Evolutionary conservation across 2,113 vertebrate genomes (phyloP).

Genomic region (Pygoscelis antarcticus): DNA sequence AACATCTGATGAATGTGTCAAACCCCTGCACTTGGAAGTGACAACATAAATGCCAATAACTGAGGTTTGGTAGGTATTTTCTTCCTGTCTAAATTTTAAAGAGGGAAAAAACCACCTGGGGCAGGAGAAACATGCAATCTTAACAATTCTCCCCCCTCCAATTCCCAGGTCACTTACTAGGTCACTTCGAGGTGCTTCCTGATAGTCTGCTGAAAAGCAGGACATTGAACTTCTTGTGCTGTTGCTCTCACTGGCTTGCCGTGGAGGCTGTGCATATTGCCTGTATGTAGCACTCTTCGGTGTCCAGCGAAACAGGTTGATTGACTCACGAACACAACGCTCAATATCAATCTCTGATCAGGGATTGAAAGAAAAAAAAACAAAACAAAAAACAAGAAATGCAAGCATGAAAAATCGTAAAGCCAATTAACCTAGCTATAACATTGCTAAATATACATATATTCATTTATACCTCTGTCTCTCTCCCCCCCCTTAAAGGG

Average conservation of each 20-base stretch:
- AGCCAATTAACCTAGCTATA: background rate
- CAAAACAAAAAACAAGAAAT: background rate
- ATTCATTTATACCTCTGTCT: background rate
- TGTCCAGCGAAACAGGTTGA: conserved; percentile 95
- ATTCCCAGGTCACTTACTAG: conserved; percentile 75
- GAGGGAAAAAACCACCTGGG: background rate
- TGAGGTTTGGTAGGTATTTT: background rate
- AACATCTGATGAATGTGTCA: background rate
- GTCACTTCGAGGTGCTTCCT: conserved; percentile 85
- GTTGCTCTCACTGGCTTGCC: conserved; percentile 44
- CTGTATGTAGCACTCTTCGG: conserved; percentile 93
- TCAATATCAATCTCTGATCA: conserved; percentile 93
- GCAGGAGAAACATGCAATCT: background rate
- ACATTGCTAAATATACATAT: background rate
- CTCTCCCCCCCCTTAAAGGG: background rate
- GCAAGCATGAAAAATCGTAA: background rate
- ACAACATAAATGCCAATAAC: background rate
- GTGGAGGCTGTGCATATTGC: conserved; percentile 89
- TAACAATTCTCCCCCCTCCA: background rate
- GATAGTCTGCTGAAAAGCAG: conserved; percentile 84
- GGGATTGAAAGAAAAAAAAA: background rate
- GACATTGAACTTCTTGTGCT: conserved; percentile 66
- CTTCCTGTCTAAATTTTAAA: background rate
- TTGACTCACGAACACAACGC: conserved; percentile 94
- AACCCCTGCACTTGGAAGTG: background rate